A percentile compares a stretch with the other conserved stretches of the same genome.
Conservation (phyloP, 2,113 vertebrate genomes). For the Cynopterus brachyotis region DNA sequence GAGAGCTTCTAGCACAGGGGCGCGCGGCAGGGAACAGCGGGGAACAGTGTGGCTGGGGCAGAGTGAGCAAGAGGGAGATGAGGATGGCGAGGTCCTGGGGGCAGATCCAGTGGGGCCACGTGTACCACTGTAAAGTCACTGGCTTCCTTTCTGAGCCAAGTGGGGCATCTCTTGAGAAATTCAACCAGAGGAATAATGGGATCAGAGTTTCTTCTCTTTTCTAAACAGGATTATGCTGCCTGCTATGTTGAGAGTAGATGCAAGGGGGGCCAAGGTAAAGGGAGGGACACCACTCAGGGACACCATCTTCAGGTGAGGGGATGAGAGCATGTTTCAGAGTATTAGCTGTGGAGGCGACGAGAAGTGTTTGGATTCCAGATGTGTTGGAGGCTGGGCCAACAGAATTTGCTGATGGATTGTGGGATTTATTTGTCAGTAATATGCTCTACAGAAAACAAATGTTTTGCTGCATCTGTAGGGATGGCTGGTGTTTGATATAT, state of each 20-base stretch:
- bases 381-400: background rate
- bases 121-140: rapidly evolving
- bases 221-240: background rate
- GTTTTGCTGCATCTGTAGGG: background rate
- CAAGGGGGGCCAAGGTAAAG: background rate
- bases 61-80: background rate
- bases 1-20: background rate
- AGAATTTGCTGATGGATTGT: background rate
- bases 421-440: background rate
- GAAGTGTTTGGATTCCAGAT: background rate
- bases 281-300: background rate
- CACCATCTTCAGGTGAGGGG: background rate
- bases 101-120: background rate
- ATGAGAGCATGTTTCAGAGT: rapidly evolving
- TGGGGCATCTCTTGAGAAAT: background rate
- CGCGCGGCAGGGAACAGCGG: background rate
- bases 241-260: background rate
- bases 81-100: background rate
- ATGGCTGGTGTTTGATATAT: background rate
- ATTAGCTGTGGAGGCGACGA: background rate
- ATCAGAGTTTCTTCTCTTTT: background rate
- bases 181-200: background rate
- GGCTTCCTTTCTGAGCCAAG: background rate
- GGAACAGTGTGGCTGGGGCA: background rate
- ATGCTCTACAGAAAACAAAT: background rate